These are phyloP conservation scores for Enteromius radiatus DNA, from an alignment of 2,797 vertebrate species.

Conservation along the genomic window DNA sequence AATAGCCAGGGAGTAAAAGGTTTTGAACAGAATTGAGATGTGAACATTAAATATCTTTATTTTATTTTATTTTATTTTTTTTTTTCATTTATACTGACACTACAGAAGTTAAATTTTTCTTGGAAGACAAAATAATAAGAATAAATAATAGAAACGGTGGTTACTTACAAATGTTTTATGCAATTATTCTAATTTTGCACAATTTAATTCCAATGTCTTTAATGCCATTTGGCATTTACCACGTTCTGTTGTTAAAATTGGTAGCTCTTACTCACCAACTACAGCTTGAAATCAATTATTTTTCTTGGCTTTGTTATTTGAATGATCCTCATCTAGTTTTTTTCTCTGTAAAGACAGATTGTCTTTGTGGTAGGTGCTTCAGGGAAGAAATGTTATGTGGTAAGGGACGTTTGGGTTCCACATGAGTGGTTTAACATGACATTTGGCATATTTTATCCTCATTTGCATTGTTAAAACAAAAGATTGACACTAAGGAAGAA, in stretches of 20 bases:
- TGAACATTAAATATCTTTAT: no score
- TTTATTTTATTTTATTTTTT: no score
- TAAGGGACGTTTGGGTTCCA: neutral
- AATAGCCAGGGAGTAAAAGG: no score
- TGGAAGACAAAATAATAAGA: no score
- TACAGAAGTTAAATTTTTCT: no score
- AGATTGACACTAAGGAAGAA: slow-evolving; percentile 27
- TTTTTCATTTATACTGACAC: no score
- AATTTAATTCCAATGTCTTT: neutral
- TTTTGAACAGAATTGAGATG: no score
- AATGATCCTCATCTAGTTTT: neutral
- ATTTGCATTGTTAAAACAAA: slow-evolving; percentile 24
- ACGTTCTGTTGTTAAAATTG: neutral
- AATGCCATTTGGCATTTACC: neutral
- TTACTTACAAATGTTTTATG: neutral
- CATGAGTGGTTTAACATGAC: neutral
- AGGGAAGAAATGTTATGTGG: neutral
- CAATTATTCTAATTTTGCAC: neutral
- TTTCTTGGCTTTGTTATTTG: neutral
- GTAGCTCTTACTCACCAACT: neutral
- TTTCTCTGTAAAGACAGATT: neutral
- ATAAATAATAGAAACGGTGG: no score
- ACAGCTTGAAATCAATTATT: neutral
- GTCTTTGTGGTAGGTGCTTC: neutral
- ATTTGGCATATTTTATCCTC: slow-evolving; percentile 9